Conservation (phyloP, 2,113 vertebrate genomes). For the Panthera tigris region DNA sequence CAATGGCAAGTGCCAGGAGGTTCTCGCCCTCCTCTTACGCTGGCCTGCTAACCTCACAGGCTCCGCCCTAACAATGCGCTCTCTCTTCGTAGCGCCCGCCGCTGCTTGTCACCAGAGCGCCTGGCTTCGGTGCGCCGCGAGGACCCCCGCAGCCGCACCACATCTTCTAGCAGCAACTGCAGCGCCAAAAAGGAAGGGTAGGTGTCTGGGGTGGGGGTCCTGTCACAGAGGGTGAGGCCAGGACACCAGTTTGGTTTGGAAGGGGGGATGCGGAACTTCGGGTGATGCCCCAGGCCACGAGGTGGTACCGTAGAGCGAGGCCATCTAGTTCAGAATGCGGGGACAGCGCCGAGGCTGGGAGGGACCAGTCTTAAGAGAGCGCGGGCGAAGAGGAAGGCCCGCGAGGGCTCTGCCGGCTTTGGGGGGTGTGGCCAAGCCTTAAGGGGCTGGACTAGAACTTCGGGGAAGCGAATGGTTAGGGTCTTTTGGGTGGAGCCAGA, state of each 20-base stretch:
- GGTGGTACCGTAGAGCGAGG: neutral
- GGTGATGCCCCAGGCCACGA: neutral
- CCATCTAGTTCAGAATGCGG: neutral
- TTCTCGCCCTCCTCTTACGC: neutral
- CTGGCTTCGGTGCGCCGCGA: constrained; percentile 88
- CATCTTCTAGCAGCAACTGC: constrained; percentile 90
- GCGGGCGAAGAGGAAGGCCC: neutral
- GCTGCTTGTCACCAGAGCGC: constrained; percentile 92
- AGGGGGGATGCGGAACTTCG: neutral
- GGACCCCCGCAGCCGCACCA: constrained; percentile 89
- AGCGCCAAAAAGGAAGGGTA: constrained; percentile 88
- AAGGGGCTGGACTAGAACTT: neutral
- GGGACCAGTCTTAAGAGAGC: neutral
- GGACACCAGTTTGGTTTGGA: neutral
- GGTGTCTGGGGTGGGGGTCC: neutral
- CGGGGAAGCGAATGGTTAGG: fast-evolving
- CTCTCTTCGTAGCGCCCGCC: constrained; percentile 80
- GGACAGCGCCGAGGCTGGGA: neutral
- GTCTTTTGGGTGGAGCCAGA: neutral
- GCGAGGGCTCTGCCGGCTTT: neutral
- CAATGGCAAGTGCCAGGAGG: neutral
- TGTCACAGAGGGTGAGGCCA: neutral
- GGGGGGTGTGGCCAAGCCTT: neutral
- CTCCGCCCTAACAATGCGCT: neutral
- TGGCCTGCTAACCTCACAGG: neutral